Conservation (phyloP, 2,888 invertebrate genomes). For the Pyrrhosoma nymphula region DNA sequence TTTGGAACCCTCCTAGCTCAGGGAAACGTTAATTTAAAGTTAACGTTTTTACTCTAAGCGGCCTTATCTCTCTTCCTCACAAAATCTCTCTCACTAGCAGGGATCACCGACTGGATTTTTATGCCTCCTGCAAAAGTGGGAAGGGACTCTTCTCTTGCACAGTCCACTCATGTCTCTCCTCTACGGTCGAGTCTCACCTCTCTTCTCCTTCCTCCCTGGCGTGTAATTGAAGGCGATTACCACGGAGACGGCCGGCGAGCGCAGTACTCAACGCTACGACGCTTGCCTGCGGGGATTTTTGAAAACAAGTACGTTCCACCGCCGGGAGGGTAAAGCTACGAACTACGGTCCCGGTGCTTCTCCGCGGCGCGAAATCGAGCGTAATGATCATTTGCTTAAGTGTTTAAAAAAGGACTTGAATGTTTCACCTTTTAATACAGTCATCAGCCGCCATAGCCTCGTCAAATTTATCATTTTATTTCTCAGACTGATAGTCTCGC, state of each 20-base stretch:
- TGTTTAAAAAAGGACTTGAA: background rate
- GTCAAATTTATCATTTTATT: too few species aligned
- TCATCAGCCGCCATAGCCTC: too few species aligned
- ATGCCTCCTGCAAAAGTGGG: background rate
- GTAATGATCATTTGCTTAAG: background rate
- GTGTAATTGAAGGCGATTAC: constrained; percentile 32
- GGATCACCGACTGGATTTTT: background rate
- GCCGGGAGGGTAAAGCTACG: background rate
- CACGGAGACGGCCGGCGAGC: background rate
- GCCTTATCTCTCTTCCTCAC: too few species aligned
- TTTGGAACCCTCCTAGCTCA: too few species aligned
- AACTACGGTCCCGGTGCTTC: background rate
- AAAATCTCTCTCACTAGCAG: background rate
- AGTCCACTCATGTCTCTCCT: background rate
- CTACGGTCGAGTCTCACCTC: background rate
- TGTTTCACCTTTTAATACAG: too few species aligned
- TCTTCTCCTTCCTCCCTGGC: background rate
- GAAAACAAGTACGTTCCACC: background rate
- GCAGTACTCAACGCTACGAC: background rate
- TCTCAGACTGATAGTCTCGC: too few species aligned
- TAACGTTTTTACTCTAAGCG: too few species aligned
- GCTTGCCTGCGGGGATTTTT: background rate
- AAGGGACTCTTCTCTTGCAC: background rate
- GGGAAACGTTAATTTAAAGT: too few species aligned
- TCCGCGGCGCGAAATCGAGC: background rate